These are phyloP conservation scores for Masnerella sp. DNA, from an alignment of 2,888 invertebrate genomes.

Conservation along the genomic window DNA sequence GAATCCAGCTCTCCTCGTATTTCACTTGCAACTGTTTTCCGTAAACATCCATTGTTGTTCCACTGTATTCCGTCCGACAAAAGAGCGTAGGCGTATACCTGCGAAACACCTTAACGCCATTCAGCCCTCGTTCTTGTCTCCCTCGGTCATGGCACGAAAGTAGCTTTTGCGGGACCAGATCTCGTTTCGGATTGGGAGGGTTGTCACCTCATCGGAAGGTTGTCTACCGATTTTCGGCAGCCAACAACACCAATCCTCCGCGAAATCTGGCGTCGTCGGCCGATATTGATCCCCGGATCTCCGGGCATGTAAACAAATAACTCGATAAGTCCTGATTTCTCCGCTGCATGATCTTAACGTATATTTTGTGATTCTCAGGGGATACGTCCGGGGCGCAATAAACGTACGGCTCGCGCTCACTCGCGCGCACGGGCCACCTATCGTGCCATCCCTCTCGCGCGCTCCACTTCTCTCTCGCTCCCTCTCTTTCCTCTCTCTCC, in stretches of 20 bases:
- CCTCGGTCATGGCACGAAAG: slow-evolving; percentile 2
- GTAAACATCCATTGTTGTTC: background rate
- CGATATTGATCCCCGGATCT: slow-evolving; percentile 49
- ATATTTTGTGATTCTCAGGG: slow-evolving; percentile 47
- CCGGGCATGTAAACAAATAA: slow-evolving; percentile 44
- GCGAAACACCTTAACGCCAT: slow-evolving; percentile 51
- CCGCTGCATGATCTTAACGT: slow-evolving; percentile 33
- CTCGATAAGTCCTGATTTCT: slow-evolving; percentile 21
- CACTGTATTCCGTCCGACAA: background rate
- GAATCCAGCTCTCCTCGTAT: slow-evolving; percentile 11
- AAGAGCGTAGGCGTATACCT: slow-evolving; percentile 43
- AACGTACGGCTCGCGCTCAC: slow-evolving; percentile 35
- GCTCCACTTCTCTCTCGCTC: slow-evolving; percentile 53
- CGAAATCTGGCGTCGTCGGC: slow-evolving; percentile 25
- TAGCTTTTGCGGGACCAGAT: slow-evolving; percentile 22
- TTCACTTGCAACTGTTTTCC: background rate
- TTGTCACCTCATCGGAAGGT: slow-evolving; percentile 30
- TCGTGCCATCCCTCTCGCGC: slow-evolving; percentile 43
- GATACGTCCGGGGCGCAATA: slow-evolving; percentile 58
- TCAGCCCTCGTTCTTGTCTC: slow-evolving; percentile 31
- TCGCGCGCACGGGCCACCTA: slow-evolving; percentile 24
- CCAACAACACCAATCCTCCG: slow-evolving; percentile 36
- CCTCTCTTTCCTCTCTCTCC: slow-evolving; percentile 59
- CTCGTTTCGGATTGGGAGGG: slow-evolving; percentile 18
- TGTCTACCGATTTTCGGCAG: slow-evolving; percentile 18